A percentile compares a stretch with the other conserved stretches of the same genome.
Evolutionary conservation across 1,140 invertebrate species (phyloP).

Genomic region (Pteromalus puparum): DNA sequence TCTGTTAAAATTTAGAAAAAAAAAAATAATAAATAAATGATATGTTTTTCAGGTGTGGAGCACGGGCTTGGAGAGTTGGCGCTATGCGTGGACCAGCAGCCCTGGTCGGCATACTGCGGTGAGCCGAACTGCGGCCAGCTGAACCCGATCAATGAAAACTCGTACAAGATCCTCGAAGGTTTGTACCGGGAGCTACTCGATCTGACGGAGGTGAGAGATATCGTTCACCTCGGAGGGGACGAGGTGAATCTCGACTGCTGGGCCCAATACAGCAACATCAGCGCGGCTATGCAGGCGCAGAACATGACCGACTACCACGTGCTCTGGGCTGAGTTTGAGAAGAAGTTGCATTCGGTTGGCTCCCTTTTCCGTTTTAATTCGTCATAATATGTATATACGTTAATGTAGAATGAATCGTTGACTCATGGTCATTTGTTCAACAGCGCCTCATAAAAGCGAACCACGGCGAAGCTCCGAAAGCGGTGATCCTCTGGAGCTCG

Average conservation of each 20-base stretch:
- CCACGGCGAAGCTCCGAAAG: slow-evolving; percentile 78
- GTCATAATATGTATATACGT: too few species aligned
- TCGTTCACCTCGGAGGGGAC: slow-evolving; percentile 90
- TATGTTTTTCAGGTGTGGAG: slow-evolving; percentile 67
- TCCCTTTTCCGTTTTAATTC: neutral
- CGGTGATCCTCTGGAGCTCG: slow-evolving; percentile 87
- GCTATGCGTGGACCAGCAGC: slow-evolving; percentile 83
- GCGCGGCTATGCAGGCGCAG: slow-evolving; percentile 74
- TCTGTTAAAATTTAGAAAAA: neutral
- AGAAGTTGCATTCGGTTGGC: slow-evolving; percentile 71
- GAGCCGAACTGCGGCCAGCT: slow-evolving; percentile 91
- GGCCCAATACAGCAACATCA: slow-evolving; percentile 78
- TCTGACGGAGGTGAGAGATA: slow-evolving; percentile 76
- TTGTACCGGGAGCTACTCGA: slow-evolving; percentile 77
- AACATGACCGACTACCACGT: slow-evolving; percentile 85
- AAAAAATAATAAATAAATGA: neutral
- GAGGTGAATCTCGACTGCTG: slow-evolving; percentile 88
- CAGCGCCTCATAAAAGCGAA: slow-evolving; percentile 80
- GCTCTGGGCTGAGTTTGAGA: slow-evolving; percentile 86
- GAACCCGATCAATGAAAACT: slow-evolving; percentile 86
- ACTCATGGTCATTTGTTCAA: slow-evolving; percentile 57
- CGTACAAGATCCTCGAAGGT: slow-evolving; percentile 82
- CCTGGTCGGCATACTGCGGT: slow-evolving; percentile 85
- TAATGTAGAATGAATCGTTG: neutral
- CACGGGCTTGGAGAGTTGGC: slow-evolving; percentile 82